Evolutionary conservation across 2,113 vertebrate species (phyloP).

Genomic region (Muntiacus muntjak): DNA sequence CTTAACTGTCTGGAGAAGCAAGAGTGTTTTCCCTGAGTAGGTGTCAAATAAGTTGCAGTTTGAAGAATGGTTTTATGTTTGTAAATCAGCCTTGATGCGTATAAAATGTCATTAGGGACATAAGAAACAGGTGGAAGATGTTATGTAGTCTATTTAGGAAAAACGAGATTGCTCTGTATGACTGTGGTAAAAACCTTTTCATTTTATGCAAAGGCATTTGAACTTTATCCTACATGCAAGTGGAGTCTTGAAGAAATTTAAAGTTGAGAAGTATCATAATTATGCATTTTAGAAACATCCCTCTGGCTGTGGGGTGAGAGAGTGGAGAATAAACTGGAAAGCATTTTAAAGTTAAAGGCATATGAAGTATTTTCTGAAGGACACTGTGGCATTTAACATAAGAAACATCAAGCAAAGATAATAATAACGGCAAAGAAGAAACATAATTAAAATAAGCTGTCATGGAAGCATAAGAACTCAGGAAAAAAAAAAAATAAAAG

Average conservation of each 20-base stretch:
- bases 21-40: neutral
- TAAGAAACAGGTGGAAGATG: neutral
- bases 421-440: neutral
- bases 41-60: neutral
- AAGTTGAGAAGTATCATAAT: neutral
- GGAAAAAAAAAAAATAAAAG: neutral
- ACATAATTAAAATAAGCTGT: neutral
- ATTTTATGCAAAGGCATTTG: neutral
- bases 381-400: neutral
- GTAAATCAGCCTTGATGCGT: neutral
- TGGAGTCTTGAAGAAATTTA: neutral
- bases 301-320: neutral
- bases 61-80: conserved; percentile 13
- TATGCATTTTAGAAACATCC: neutral
- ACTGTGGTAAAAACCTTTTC: neutral
- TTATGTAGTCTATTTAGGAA: neutral
- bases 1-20: neutral
- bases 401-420: neutral
- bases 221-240: neutral
- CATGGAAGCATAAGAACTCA: neutral
- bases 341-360: neutral
- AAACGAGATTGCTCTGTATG: neutral
- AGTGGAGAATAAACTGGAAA: neutral
- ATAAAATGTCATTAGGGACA: neutral
- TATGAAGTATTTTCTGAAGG: neutral